Conservation (phyloP, 2,888 invertebrate species). For the Agrotis exclamationis region DNA sequence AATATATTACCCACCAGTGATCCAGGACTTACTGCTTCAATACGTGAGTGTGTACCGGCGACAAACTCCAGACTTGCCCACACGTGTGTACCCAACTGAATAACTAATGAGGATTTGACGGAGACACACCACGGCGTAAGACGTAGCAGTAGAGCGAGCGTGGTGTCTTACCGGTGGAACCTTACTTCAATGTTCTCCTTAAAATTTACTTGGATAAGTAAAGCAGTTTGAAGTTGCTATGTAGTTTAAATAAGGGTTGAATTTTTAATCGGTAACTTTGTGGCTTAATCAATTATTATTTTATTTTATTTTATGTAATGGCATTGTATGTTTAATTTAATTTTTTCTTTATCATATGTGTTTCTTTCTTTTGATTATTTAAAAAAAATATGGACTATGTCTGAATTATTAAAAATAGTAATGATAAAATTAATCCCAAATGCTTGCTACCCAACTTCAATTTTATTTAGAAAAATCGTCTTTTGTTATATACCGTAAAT, state of each 20-base stretch:
- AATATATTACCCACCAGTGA: slow-evolving; percentile 25
- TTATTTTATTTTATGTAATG: no score
- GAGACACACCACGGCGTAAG: slow-evolving; percentile 16
- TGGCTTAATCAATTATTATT: no score
- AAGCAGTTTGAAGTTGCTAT: slow-evolving; percentile 2
- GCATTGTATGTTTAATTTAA: no score
- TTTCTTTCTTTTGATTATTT: no score
- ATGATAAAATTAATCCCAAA: no score
- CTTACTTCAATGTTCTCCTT: slow-evolving; percentile 11
- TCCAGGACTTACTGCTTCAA: slow-evolving; percentile 35
- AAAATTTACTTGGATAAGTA: slow-evolving; percentile 15
- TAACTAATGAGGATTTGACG: slow-evolving; percentile 36
- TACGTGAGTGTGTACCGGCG: slow-evolving; percentile 32
- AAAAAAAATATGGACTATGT: no score
- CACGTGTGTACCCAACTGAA: slow-evolving; percentile 48
- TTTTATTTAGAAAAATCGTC: no score
- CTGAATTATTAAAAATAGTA: no score
- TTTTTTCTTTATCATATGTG: no score
- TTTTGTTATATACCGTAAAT: not conserved
- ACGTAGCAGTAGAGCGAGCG: slow-evolving; percentile 16
- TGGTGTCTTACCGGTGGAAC: slow-evolving; percentile 26
- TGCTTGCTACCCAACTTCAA: no score
- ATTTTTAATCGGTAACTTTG: not conserved
- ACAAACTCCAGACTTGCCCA: slow-evolving; percentile 22
- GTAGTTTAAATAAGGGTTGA: slow-evolving; percentile 6